Conservation (phyloP, 2,113 vertebrate genomes). For the Suricata suricatta region DNA sequence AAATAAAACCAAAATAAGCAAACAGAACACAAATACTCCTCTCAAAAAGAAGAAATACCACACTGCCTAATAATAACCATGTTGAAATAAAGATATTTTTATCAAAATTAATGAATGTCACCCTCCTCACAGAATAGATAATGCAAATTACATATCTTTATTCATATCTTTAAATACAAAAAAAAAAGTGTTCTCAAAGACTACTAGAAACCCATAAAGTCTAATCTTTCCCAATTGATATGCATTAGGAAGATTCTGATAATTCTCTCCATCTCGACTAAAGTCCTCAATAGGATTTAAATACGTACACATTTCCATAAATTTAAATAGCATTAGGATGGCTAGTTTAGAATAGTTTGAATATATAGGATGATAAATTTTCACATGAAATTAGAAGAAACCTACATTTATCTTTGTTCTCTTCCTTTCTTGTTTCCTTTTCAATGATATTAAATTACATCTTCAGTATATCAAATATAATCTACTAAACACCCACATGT, state of each 20-base stretch:
- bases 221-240: background rate
- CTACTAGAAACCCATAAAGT: background rate
- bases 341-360: slow-evolving; percentile 28
- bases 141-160: background rate
- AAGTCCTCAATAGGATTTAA: slow-evolving; percentile 27
- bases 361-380: slow-evolving; percentile 5
- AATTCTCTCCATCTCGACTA: background rate
- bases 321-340: slow-evolving; percentile 23
- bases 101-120: background rate
- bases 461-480: slow-evolving; percentile 14
- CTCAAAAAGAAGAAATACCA: background rate
- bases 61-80: background rate
- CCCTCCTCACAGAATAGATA: background rate
- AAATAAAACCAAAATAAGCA: slow-evolving; percentile 9
- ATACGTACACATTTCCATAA: slow-evolving; percentile 49
- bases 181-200: background rate
- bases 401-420: background rate
- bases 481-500: background rate
- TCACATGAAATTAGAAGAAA: background rate
- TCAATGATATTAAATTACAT: background rate
- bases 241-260: slow-evolving; percentile 33
- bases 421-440: background rate
- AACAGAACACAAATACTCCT: background rate
- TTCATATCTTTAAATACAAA: background rate
- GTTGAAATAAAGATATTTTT: background rate